These are phyloP conservation scores for Nannospalax galili DNA, from an alignment of 2,113 vertebrate genomes.

Conservation along the genomic window DNA sequence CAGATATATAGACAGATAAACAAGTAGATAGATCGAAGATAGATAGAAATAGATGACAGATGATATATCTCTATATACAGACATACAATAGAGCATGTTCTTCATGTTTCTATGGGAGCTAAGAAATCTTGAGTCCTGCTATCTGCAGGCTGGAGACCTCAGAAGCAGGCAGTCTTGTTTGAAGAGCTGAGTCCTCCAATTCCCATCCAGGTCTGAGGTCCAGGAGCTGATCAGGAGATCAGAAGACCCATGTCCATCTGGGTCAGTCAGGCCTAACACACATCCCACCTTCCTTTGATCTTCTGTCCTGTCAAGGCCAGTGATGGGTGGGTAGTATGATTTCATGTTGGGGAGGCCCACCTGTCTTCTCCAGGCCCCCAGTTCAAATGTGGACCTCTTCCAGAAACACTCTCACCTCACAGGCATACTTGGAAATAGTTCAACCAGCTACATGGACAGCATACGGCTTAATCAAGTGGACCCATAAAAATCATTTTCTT, in stretches of 20 bases:
- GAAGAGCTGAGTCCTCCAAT: background rate
- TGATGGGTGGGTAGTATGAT: background rate
- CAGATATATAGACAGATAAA: too few relatives aligned
- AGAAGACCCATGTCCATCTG: background rate
- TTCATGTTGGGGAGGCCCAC: rapidly evolving
- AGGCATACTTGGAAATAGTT: background rate
- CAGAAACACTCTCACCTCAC: background rate
- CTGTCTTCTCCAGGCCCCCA: too few relatives aligned
- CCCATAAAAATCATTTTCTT: background rate
- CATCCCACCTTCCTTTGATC: background rate
- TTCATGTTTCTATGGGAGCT: too few relatives aligned
- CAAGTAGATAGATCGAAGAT: too few relatives aligned
- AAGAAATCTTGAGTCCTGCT: background rate
- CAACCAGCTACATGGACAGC: background rate
- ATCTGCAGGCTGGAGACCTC: too few relatives aligned
- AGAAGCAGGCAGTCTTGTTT: background rate
- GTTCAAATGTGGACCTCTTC: background rate
- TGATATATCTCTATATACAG: too few relatives aligned
- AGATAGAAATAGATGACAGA: too few relatives aligned
- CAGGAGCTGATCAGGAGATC: background rate
- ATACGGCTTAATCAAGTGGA: background rate
- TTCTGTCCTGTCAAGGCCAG: too few relatives aligned
- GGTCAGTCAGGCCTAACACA: rapidly evolving
- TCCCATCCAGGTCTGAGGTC: too few relatives aligned
- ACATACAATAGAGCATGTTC: background rate